A percentile compares a stretch with the other conserved stretches of the same genome.
phyloP scores from a whole-genome alignment of 1,140 invertebrate genomes.

The Zaprionus kolodkinae region DNA sequence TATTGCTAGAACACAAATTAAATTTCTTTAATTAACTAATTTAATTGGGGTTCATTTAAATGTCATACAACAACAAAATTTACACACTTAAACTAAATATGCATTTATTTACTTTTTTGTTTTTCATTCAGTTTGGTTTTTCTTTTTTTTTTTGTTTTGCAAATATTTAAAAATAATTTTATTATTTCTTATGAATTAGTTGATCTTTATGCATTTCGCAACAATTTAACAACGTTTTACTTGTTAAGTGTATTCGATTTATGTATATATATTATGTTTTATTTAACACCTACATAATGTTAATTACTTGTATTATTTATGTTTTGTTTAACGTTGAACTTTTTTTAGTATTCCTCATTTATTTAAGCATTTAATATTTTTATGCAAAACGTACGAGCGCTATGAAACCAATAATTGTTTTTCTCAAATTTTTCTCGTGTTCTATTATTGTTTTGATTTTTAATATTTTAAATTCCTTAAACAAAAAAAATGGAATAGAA shows the following conservation, averaged over 20 bases:
- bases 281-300: conserved; percentile 77
- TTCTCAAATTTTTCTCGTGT: conserved; percentile 48
- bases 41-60: conserved; percentile 63
- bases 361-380: conserved; percentile 69
- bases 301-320: conserved; percentile 55
- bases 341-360: conserved; percentile 69
- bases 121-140: conserved; percentile 18
- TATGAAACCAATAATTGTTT: conserved; percentile 84
- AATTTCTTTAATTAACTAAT: conserved; percentile 64
- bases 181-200: conserved; percentile 73
- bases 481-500: conserved; percentile 13
- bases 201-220: conserved; percentile 73
- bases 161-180: conserved; percentile 66
- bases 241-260: conserved; percentile 70
- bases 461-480: conserved; percentile 39
- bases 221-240: conserved; percentile 83
- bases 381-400: conserved; percentile 84
- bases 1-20: conserved; percentile 82
- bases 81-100: conserved; percentile 78
- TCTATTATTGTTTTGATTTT: conserved; percentile 35
- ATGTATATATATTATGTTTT: conserved; percentile 53
- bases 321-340: conserved; percentile 57
- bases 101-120: conserved; percentile 51
- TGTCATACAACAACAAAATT: conserved; percentile 80
- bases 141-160: conserved; percentile 18